phyloP scores from a whole-genome alignment of 2,888 invertebrate genomes.

The Eupithecia centaureata region DNA sequence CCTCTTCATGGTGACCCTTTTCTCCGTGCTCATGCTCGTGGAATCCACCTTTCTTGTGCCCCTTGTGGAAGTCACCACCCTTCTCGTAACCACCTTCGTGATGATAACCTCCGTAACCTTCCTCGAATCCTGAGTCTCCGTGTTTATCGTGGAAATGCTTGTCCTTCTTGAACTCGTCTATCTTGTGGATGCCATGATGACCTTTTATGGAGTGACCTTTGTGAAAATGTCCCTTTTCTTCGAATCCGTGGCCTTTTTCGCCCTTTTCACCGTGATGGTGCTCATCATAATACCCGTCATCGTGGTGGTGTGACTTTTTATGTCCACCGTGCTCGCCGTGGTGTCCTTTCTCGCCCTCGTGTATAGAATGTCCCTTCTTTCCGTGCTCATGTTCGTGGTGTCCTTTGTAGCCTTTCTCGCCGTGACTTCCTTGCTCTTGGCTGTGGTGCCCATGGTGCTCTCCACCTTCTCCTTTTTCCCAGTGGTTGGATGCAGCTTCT shows the following conservation, averaged over 20 bases:
- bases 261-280: slow-evolving; percentile 87
- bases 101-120: slow-evolving; percentile 90
- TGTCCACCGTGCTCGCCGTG: slow-evolving; percentile 85
- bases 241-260: slow-evolving; percentile 83
- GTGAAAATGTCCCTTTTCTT: slow-evolving; percentile 87
- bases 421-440: slow-evolving; percentile 86
- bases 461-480: slow-evolving; percentile 85
- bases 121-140: slow-evolving; percentile 91
- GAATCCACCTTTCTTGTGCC: slow-evolving; percentile 89
- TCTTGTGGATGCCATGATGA: slow-evolving; percentile 92
- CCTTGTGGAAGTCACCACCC: slow-evolving; percentile 91
- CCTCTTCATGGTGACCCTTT: slow-evolving; percentile 90
- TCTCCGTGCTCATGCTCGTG: slow-evolving; percentile 91
- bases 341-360: slow-evolving; percentile 85
- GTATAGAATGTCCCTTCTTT: slow-evolving; percentile 88
- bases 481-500: slow-evolving; percentile 76
- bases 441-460: slow-evolving; percentile 86
- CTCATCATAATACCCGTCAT: slow-evolving; percentile 86
- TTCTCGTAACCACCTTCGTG: slow-evolving; percentile 90
- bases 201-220: slow-evolving; percentile 94
- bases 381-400: slow-evolving; percentile 87
- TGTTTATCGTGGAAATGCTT: slow-evolving; percentile 94
- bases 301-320: slow-evolving; percentile 86
- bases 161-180: slow-evolving; percentile 93
- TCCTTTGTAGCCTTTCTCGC: slow-evolving; percentile 88